Conservation (phyloP, 2,888 invertebrate genomes). For the Heliconius charithonia region DNA sequence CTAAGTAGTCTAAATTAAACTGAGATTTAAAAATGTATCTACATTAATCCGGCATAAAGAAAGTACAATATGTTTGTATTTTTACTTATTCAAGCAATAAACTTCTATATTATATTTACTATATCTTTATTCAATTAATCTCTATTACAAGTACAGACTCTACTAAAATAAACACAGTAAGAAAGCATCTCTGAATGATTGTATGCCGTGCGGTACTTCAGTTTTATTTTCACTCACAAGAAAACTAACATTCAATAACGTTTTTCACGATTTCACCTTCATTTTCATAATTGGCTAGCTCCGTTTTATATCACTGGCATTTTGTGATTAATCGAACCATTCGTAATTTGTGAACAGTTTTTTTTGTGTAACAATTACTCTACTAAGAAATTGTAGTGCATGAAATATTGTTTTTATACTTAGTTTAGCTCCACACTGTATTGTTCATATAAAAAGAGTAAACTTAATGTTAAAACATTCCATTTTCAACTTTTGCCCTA, state of each 20-base stretch:
- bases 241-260: conserved; percentile 44
- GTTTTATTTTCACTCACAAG: conserved; percentile 50
- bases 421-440: not conserved
- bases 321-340: conserved; percentile 27
- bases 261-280: conserved; percentile 48
- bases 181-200: conserved; percentile 40
- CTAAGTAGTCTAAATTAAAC: no score
- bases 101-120: no score
- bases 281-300: conserved; percentile 45
- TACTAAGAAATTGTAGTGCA: not conserved
- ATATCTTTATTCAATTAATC: not conserved
- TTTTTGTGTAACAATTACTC: not conserved
- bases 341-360: not conserved
- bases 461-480: not conserved
- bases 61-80: no score
- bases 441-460: no score
- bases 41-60: no score
- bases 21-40: no score
- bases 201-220: conserved; percentile 37
- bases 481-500: not conserved
- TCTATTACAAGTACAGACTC: not conserved
- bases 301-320: conserved; percentile 17
- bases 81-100: no score
- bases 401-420: not conserved
- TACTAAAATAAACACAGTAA: conserved; percentile 2